Evolutionary conservation across 2,888 invertebrate species (phyloP).

Genomic region (Hydriomena furcata): DNA sequence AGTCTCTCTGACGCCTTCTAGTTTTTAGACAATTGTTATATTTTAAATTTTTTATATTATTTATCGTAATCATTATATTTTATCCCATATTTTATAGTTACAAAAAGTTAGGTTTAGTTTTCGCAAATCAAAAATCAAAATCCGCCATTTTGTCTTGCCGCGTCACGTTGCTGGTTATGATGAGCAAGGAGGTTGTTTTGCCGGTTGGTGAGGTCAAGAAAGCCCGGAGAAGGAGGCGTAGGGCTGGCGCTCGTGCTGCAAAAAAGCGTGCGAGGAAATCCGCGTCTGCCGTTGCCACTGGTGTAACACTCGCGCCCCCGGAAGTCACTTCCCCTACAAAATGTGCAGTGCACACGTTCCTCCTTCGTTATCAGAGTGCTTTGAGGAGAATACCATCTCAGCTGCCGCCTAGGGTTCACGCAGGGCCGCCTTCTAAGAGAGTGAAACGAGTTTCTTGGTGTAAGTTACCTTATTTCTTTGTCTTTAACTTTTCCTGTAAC

Average conservation of each 20-base stretch:
- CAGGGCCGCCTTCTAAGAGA: slow-evolving; percentile 71
- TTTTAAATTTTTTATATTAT: slow-evolving; percentile 30
- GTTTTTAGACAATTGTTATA: slow-evolving; percentile 33
- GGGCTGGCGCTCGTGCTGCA: slow-evolving; percentile 57
- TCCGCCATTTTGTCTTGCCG: slow-evolving; percentile 46
- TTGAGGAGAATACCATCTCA: slow-evolving; percentile 67
- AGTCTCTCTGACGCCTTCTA: slow-evolving; percentile 51
- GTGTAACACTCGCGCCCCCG: slow-evolving; percentile 34
- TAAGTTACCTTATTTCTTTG: slow-evolving; percentile 52
- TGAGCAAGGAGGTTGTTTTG: slow-evolving; percentile 53
- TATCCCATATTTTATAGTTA: slow-evolving; percentile 34
- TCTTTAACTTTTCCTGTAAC: no score
- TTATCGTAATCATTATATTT: slow-evolving; percentile 15
- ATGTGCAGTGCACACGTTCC: slow-evolving; percentile 72
- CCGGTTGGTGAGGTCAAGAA: slow-evolving; percentile 54
- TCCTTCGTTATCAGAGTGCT: slow-evolving; percentile 69
- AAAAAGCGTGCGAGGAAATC: slow-evolving; percentile 57
- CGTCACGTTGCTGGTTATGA: slow-evolving; percentile 45
- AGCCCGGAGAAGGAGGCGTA: slow-evolving; percentile 54
- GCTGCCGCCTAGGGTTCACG: slow-evolving; percentile 66
- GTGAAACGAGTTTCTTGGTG: slow-evolving; percentile 77
- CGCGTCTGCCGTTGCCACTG: slow-evolving; percentile 33
- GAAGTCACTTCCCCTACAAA: slow-evolving; percentile 54
- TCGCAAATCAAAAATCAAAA: slow-evolving; percentile 24
- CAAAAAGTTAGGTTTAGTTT: slow-evolving; percentile 43